Conservation (phyloP, 2,113 vertebrate genomes). For the Pseudopipra pipra region DNA sequence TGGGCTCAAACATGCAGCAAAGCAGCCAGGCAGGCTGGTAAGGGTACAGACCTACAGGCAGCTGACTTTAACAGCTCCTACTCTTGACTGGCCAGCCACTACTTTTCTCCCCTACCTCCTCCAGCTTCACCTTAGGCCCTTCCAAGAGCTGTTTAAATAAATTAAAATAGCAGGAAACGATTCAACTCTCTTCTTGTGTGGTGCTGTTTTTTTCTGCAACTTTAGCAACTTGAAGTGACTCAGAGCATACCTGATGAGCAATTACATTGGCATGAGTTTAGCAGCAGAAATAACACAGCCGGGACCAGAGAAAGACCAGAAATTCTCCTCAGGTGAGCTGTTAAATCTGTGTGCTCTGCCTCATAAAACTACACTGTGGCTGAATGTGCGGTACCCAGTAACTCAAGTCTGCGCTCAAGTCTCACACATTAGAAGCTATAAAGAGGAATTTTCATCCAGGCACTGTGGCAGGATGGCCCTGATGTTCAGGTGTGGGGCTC, state of each 20-base stretch:
- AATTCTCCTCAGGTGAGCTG: not conserved
- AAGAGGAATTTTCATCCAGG: not conserved
- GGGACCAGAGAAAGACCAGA: not conserved
- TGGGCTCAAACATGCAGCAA: not conserved
- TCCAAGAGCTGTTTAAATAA: not conserved
- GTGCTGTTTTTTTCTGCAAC: not conserved
- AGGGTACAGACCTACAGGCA: not conserved
- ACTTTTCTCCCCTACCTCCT: not conserved
- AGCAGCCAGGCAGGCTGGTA: not conserved
- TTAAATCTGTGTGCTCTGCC: not conserved
- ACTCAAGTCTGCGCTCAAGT: not conserved
- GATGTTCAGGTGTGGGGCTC: not conserved
- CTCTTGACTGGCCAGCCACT: not conserved
- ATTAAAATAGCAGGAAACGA: not conserved
- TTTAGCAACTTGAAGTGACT: not conserved
- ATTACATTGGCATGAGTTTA: not conserved
- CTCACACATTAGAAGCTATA: rapidly evolving
- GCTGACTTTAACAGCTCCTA: not conserved
- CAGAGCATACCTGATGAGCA: not conserved
- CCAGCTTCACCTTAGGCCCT: not conserved
- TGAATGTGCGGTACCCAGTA: not conserved
- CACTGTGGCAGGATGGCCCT: not conserved
- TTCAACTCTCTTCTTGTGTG: not conserved
- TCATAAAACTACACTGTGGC: not conserved
- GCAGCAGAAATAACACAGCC: not conserved